Evolutionary conservation across 2,113 vertebrate species (phyloP), one percentile per base, ranked within the genome.

Genomic region (Anoura caudifer): DNA sequence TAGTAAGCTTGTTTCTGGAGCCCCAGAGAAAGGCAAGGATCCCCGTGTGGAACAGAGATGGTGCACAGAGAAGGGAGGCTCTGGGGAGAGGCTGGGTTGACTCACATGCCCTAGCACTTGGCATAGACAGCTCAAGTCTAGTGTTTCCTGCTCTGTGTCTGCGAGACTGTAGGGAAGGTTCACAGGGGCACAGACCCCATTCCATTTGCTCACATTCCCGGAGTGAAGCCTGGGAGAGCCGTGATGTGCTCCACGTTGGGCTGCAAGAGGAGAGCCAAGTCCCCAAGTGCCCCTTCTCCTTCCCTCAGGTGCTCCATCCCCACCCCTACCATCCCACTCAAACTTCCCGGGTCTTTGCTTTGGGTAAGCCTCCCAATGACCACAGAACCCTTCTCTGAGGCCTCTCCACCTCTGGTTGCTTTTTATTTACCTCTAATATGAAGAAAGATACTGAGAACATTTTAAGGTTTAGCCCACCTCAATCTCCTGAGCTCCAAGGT

Each of bases 371-470:
- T 90, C 54, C 72, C 5, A 8, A 4, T 70, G 47, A 91, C 45
- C 26, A 61, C 52, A 88, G 73, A 87, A 79, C 50, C 59, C 56
- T 80, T 43, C 17, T 20, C n/a, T 14, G 22, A 45, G 36, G 10
- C 82, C 54, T 95, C 17, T 84, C 24, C 28, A 67, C 4, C 79
- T 43, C 5, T 43, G 31, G 15, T 17, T 88, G 43, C 38, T 79
- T 94, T 96, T 90, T 83, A 69, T 95, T 90, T 97, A 75, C 41
- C 31, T 59, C 36, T 65, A 47, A 56, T 90, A 31, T 63, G 70
- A 95, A 83, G 76, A 36, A 91, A 86, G 43, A 76, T 47, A 8
- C 31, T 16, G 65, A 94, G 67, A 81, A 91, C n/a, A 88, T 65
- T 85, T 54, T 87, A 70, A 90, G 45, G 17, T 15, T 72, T 65